Evolutionary conservation across 2,888 invertebrate genomes (phyloP).

Genomic region (Chorisops tibialis): DNA sequence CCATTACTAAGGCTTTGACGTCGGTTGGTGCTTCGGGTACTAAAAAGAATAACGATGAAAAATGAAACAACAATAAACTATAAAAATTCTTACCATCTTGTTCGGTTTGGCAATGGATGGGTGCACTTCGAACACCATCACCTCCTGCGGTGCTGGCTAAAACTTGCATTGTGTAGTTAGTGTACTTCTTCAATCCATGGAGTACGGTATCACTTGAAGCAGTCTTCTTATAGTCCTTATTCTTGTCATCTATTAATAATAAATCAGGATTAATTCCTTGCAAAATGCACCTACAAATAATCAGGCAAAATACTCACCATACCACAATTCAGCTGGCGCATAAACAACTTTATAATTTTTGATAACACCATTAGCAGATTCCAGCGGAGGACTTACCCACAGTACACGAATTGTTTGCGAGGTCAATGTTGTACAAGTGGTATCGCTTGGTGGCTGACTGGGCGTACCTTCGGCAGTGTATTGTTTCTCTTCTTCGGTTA

Average conservation of each 20-base stretch:
- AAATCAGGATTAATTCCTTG: not conserved
- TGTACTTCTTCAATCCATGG: constrained; percentile 91
- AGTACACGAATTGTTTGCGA: constrained; percentile 92
- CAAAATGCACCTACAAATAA: not conserved
- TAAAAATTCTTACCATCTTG: constrained; percentile 75
- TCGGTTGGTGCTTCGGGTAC: constrained; percentile 92
- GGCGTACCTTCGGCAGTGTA: constrained; percentile 94
- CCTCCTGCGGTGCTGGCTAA: constrained; percentile 92
- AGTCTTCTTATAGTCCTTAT: constrained; percentile 86
- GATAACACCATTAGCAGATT: constrained; percentile 89
- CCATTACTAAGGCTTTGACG: constrained; percentile 90
- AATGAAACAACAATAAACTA: not conserved
- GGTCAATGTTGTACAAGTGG: constrained; percentile 87
- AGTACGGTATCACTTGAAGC: constrained; percentile 89
- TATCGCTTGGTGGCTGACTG: constrained; percentile 87
- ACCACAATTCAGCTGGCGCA: constrained; percentile 88
- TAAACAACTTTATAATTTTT: constrained; percentile 94
- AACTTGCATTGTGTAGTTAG: constrained; percentile 96
- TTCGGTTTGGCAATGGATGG: constrained; percentile 89
- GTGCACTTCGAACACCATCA: constrained; percentile 76
- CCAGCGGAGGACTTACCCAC: constrained; percentile 91
- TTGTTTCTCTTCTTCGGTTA: constrained; percentile 82
- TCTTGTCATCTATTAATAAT: constrained; percentile 70
- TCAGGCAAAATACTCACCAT: constrained; percentile 65
- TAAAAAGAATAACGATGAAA: constrained; percentile 46